Conservation (phyloP, 1,140 invertebrate species). For the Lordiphosa stackelbergi region DNA sequence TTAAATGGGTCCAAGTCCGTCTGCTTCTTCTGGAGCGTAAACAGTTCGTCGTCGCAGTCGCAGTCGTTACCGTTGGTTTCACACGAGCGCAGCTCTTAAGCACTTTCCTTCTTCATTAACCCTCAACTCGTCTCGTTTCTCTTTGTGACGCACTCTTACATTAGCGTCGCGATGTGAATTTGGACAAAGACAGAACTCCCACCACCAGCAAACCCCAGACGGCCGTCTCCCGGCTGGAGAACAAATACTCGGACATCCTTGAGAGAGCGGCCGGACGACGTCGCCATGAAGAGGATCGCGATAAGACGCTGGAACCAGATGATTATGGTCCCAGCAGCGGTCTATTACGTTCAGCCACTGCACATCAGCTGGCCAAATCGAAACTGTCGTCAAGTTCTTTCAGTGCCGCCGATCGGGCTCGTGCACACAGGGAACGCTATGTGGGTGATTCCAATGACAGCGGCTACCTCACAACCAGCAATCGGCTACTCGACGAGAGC, state of each 20-base stretch:
- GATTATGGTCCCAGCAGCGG: constrained; percentile 64
- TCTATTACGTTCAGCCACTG: constrained; percentile 81
- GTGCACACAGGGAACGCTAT: constrained; percentile 55
- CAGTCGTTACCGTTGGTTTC: constrained; percentile 60
- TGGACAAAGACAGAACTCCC: constrained; percentile 74
- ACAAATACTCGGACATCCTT: constrained; percentile 85
- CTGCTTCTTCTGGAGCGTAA: constrained; percentile 52
- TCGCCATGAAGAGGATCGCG: constrained; percentile 79
- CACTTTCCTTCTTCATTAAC: constrained; percentile 62
- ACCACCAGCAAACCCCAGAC: constrained; percentile 46
- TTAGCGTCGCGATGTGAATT: constrained; percentile 45
- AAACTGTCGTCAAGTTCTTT: constrained; percentile 78
- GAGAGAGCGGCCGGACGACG: constrained; percentile 81
- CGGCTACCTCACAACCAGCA: constrained; percentile 56
- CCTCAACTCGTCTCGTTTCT: constrained; percentile 40
- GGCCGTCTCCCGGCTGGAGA: constrained; percentile 83
- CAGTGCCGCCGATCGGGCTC: constrained; percentile 60
- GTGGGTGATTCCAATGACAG: constrained; percentile 61
- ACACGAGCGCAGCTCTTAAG: constrained; percentile 61
- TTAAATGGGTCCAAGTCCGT: constrained; percentile 41
- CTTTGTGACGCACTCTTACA: constrained; percentile 39
- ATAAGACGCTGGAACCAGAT: constrained; percentile 83
- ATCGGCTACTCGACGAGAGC: constrained; percentile 57
- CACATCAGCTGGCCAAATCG: constrained; percentile 78
- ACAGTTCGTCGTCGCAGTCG: constrained; percentile 24